A percentile compares a stretch with the other conserved stretches of the same genome.
phyloP scores from a whole-genome alignment of 2,888 invertebrate species.

The Oligia strigilis region DNA sequence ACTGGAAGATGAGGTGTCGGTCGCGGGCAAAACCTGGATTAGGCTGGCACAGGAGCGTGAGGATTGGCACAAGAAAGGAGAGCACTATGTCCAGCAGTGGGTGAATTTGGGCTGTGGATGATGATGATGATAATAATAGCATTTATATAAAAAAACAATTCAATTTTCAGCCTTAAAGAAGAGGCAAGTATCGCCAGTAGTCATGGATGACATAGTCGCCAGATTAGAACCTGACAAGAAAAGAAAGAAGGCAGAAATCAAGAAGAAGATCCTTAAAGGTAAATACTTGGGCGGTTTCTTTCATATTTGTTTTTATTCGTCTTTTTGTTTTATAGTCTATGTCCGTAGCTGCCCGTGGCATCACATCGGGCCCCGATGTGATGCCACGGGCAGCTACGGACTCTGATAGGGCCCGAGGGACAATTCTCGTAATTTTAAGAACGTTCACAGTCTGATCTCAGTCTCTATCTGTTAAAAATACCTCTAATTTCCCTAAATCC shows the following conservation, averaged over 20 bases:
- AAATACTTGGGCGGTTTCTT: background rate
- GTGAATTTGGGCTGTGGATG: background rate
- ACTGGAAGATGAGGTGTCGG: background rate
- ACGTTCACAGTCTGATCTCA: no score
- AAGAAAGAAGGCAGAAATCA: constrained; percentile 33
- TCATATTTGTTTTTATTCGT: rapidly evolving
- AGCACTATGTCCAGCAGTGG: background rate
- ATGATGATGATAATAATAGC: background rate
- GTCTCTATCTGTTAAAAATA: no score
- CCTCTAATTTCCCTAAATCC: no score
- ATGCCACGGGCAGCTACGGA: no score
- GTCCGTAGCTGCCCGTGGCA: background rate
- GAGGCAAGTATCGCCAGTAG: constrained; percentile 24
- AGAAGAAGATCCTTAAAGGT: constrained; percentile 25
- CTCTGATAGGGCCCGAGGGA: no score
- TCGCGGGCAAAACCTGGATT: background rate
- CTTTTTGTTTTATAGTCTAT: background rate
- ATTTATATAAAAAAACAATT: background rate
- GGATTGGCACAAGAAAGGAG: background rate
- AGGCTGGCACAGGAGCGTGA: background rate
- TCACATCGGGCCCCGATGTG: background rate
- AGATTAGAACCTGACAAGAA: constrained; percentile 29
- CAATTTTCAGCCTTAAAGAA: constrained; percentile 13
- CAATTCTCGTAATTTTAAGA: no score
- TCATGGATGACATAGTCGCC: constrained; percentile 32